Evolutionary conservation across 2,797 vertebrate species (phyloP), one percentile per base, ranked within the genome.

Genomic region (Jordanella pulchra): DNA sequence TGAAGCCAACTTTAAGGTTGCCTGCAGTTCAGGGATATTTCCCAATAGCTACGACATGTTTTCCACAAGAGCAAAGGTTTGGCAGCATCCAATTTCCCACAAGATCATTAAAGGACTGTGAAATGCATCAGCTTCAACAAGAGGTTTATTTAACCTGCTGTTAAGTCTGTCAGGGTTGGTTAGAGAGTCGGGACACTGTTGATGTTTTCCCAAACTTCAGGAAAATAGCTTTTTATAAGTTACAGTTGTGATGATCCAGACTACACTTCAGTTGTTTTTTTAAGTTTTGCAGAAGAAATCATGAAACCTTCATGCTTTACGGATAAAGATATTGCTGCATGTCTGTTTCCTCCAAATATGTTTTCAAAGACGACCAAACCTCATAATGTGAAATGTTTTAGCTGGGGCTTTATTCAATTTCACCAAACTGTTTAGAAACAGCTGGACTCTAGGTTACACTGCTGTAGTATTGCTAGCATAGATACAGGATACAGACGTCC

Each of bases 41-140:
- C 73, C 74, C 50, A 0, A 45, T 68, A 76, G 48, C 12, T 28
- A 30, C 3, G 7, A 30, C 11, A 32, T 45, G 18, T 69, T 54
- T 79, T 76, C 72, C 80, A 82, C 53, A 44, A 18, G 18, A 63
- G 35, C n/a, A 25, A 27, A 56, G 51, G 23, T 64, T 74, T 81
- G 79, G 70, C 84, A 76, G 68, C 81, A 32, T 45, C n/a, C 0
- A 21, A 32, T 56, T 83, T 73, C 79, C 73, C 45, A 64, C 47
- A 54, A 28, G 65, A 69, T 79, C 58, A 27, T 69, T 54, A 69
- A 70, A 42, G 71, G 65, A 77, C 82, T 77, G 65, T 82, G 71
- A 77, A 69, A 80, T 21, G 28, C n/a, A 65, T 81, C 65, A 35
- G n/a, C 50, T 75, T 51, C 12, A 79, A 67, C 21, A 47, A 50